Evolutionary conservation across 2,888 invertebrate species (phyloP).

Genomic region (Oasisia sp.): DNA sequence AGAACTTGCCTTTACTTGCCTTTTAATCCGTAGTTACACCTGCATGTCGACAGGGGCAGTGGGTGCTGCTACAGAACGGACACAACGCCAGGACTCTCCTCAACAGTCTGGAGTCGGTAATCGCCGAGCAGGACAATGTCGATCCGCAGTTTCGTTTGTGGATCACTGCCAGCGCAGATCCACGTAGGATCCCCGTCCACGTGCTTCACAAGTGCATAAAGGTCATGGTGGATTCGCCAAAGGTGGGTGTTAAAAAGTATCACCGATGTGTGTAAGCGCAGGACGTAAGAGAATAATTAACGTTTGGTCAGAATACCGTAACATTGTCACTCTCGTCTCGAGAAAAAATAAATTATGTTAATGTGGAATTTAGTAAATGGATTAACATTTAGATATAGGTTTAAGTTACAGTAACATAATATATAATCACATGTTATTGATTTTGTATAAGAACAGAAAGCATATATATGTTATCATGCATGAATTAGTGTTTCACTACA

Average conservation of each 20-base stretch:
- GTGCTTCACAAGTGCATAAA: conserved; percentile 59
- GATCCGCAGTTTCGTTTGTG: conserved; percentile 61
- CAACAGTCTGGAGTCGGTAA: conserved; percentile 52
- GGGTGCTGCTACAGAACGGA: conserved; percentile 62
- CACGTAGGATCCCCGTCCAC: conserved; percentile 45
- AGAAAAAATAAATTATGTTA: too few species aligned
- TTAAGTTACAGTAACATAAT: neutral
- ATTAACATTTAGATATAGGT: neutral
- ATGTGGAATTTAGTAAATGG: too few species aligned
- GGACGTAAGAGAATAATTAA: neutral
- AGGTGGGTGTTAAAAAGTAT: conserved; percentile 45
- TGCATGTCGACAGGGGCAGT: conserved; percentile 51
- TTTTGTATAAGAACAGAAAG: neutral
- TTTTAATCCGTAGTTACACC: neutral
- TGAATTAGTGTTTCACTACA: neutral
- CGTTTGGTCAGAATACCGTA: neutral
- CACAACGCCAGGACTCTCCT: conserved; percentile 59
- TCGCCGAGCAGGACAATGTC: conserved; percentile 47
- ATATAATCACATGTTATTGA: neutral
- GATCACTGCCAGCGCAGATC: conserved; percentile 50
- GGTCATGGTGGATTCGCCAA: conserved; percentile 59
- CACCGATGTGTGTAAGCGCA: neutral
- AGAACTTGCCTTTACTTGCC: too few species aligned
- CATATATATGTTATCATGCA: neutral
- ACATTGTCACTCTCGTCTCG: neutral